These are phyloP conservation scores for Ptiloglossa arizonensis DNA, from an alignment of 1,140 invertebrate genomes.

Conservation along the genomic window DNA sequence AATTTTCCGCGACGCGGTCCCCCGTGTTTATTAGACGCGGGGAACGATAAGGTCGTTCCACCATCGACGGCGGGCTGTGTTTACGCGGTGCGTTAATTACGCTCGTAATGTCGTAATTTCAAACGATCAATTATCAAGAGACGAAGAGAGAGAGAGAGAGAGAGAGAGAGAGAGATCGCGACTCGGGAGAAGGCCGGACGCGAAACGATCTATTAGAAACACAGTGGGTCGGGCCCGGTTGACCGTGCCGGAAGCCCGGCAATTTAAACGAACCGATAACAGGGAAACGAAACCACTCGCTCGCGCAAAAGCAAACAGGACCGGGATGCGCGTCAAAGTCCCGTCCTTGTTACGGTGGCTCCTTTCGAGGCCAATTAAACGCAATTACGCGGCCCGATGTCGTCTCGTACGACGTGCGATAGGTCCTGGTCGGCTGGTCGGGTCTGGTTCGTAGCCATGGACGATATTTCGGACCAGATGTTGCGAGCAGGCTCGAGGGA, in stretches of 20 bases:
- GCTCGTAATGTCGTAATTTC: conserved; percentile 38
- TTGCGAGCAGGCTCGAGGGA: neutral
- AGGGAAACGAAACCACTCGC: conserved; percentile 46
- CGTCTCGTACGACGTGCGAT: too few species aligned
- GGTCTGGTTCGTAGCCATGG: conserved; percentile 7
- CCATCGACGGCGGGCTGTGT: conserved; percentile 3
- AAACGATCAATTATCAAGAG: conserved; percentile 33
- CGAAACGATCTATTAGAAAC: conserved; percentile 46
- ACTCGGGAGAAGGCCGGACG: too few species aligned
- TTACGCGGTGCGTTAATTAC: conserved; percentile 29
- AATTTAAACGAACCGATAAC: conserved; percentile 47
- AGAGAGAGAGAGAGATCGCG: too few species aligned
- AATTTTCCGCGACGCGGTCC: neutral
- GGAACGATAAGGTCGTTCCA: neutral
- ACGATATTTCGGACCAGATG: conserved; percentile 15
- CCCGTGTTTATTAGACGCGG: too few species aligned
- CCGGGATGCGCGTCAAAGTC: conserved; percentile 44
- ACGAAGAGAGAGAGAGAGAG: too few species aligned
- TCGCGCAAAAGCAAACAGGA: conserved; percentile 59
- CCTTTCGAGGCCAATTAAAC: conserved; percentile 64
- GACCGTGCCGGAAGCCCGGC: conserved; percentile 12
- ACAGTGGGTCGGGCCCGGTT: neutral
- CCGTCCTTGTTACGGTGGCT: conserved; percentile 35
- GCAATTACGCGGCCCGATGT: conserved; percentile 56
- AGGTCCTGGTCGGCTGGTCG: conserved; percentile 56